Conservation (phyloP, 2,113 vertebrate species). For the Spermophilus dauricus region DNA sequence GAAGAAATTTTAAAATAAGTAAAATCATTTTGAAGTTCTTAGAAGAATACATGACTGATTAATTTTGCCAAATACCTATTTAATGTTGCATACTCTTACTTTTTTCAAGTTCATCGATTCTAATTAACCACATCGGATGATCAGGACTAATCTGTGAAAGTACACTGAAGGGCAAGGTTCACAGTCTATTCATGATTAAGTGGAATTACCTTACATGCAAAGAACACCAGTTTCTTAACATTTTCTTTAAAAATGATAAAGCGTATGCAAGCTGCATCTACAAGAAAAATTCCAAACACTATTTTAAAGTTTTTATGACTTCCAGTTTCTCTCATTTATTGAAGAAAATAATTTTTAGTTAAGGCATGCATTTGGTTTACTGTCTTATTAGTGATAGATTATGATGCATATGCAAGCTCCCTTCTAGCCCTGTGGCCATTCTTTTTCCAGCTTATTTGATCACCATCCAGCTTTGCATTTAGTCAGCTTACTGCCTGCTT, state of each 20-base stretch:
- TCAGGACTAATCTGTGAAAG: neutral
- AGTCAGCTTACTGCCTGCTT: neutral
- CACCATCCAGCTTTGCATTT: slow-evolving; percentile 32
- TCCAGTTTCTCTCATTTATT: neutral
- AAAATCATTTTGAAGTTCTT: slow-evolving; percentile 50
- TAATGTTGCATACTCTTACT: slow-evolving; percentile 52
- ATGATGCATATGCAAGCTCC: neutral
- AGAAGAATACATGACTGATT: slow-evolving; percentile 67
- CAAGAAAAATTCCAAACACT: neutral
- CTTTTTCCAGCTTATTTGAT: slow-evolving; percentile 19
- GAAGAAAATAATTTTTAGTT: neutral
- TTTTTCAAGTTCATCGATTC: slow-evolving; percentile 75
- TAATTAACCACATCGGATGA: slow-evolving; percentile 77
- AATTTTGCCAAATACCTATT: slow-evolving; percentile 74
- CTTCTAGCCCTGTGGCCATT: neutral
- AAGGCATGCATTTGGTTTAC: neutral
- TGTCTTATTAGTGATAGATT: neutral
- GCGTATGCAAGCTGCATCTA: neutral
- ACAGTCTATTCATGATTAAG: neutral
- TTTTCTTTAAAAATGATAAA: neutral
- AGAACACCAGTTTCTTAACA: neutral
- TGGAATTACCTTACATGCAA: neutral
- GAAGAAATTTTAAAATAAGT: neutral
- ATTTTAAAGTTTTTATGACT: neutral
- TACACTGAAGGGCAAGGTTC: slow-evolving; percentile 21